Percentiles rank a stretch among this genome's conserved stretches.
phyloP scores from a whole-genome alignment of 1,140 invertebrate species.

The Hydropsyche tenuis region DNA sequence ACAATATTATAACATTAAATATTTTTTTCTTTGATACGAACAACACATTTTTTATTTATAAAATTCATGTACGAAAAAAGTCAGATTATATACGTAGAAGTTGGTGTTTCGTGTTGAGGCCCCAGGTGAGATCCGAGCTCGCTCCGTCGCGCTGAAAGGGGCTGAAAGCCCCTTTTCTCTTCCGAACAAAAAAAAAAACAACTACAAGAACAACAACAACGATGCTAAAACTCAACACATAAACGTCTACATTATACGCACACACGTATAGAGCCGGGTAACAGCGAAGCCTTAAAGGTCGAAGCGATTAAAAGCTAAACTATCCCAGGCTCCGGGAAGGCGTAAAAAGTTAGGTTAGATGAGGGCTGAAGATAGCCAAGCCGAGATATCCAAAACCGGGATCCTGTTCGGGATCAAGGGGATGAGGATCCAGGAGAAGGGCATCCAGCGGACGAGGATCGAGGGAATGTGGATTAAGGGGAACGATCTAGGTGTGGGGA shows the following conservation, averaged over 20 bases:
- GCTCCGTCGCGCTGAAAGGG: not conserved
- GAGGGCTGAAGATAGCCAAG: constrained; percentile 25
- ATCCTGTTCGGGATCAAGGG: not conserved
- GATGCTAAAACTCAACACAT: too few relatives aligned
- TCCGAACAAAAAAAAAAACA: not conserved
- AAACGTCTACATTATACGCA: not conserved
- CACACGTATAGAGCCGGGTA: not conserved
- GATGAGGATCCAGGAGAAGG: too few relatives aligned
- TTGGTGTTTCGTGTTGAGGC: not conserved
- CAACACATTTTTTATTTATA: not conserved
- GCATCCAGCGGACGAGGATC: constrained; percentile 8
- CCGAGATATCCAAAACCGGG: constrained; percentile 28
- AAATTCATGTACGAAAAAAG: not conserved
- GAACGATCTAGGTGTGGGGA: constrained; percentile 20
- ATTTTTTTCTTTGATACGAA: not conserved
- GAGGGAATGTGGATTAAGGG: not conserved
- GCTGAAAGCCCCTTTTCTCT: constrained; percentile 7
- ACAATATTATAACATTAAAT: not conserved
- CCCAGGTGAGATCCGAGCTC: constrained; percentile 6
- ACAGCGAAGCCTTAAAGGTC: not conserved
- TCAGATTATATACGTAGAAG: too few relatives aligned
- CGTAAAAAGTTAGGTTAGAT: constrained; percentile 29
- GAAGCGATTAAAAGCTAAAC: constrained; percentile 27
- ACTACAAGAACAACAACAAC: too few relatives aligned
- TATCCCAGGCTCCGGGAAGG: constrained; percentile 17